These are phyloP conservation scores for Chrysogorgia sp. DNA, from an alignment of 92 coral and sea anemone genomes.

Conservation along the genomic window DNA sequence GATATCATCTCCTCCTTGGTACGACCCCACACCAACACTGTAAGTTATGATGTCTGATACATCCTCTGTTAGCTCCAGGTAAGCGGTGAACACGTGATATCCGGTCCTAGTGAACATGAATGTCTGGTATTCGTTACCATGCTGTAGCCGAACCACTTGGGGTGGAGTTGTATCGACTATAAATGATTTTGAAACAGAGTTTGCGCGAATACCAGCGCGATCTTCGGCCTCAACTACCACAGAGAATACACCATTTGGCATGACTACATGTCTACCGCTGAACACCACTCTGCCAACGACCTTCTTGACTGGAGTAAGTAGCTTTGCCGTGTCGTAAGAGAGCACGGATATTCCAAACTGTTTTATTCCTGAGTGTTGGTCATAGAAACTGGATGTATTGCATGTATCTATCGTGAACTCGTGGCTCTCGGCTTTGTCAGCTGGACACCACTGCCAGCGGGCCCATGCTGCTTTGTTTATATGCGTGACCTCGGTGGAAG, in stretches of 20 bases:
- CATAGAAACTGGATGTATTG: slow-evolving; percentile 62
- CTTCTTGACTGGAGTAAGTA: slow-evolving; percentile 59
- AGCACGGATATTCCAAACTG: slow-evolving; percentile 80
- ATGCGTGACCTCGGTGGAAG: slow-evolving; percentile 79
- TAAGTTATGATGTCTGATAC: slow-evolving; percentile 73
- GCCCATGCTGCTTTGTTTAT: slow-evolving; percentile 92
- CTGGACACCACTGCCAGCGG: slow-evolving; percentile 95
- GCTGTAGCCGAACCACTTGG: slow-evolving; percentile 62
- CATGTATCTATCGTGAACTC: slow-evolving; percentile 61
- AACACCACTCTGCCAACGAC: slow-evolving; percentile 75
- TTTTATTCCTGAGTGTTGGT: slow-evolving; percentile 77
- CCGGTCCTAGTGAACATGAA: slow-evolving; percentile 39
- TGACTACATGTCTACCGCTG: slow-evolving; percentile 73
- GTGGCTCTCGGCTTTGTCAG: slow-evolving; percentile 66
- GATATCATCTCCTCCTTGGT: slow-evolving; percentile 86
- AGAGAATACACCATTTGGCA: slow-evolving; percentile 85
- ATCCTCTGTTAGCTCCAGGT: slow-evolving; percentile 79
- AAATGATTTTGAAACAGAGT: slow-evolving; percentile 72
- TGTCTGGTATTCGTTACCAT: slow-evolving; percentile 64
- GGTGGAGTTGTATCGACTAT: slow-evolving; percentile 87
- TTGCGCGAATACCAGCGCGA: slow-evolving; percentile 71
- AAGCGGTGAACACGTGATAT: slow-evolving; percentile 59
- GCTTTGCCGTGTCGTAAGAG: slow-evolving; percentile 59
- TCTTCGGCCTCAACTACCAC: slow-evolving; percentile 86
- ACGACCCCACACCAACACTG: slow-evolving; percentile 84